Conservation (phyloP, 2,113 vertebrate genomes). For the Cololabis saira region DNA sequence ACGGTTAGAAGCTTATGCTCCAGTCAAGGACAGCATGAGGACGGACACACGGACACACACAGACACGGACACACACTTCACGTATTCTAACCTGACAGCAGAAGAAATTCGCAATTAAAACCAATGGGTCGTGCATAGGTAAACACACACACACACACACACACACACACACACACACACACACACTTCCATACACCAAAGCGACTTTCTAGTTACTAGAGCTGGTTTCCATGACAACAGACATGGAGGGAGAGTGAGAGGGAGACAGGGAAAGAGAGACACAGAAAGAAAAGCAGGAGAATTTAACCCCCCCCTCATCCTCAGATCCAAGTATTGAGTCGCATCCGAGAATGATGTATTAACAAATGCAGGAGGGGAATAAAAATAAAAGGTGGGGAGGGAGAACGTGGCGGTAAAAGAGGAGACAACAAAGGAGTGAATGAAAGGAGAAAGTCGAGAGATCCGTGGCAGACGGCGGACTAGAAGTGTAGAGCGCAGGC, state of each 20-base stretch:
- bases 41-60: slow-evolving; percentile 9
- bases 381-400: slow-evolving; percentile 29
- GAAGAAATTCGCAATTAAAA: slow-evolving; percentile 42
- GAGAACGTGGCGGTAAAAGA: slow-evolving; percentile 29
- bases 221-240: slow-evolving; percentile 84
- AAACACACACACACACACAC: slow-evolving; percentile 37
- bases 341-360: slow-evolving; percentile 51
- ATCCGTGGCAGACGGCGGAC: not conserved
- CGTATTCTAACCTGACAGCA: slow-evolving; percentile 40
- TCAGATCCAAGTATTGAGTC: slow-evolving; percentile 54
- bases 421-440: slow-evolving; percentile 46
- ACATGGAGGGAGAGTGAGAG: slow-evolving; percentile 50
- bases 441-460: slow-evolving; percentile 10
- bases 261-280: slow-evolving; percentile 14
- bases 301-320: slow-evolving; percentile 34
- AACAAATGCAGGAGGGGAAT: slow-evolving; percentile 34
- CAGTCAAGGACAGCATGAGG: slow-evolving; percentile 49
- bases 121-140: slow-evolving; percentile 55
- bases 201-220: slow-evolving; percentile 75
- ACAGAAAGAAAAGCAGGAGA: slow-evolving; percentile 8
- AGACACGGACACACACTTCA: not conserved
- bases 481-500: slow-evolving; percentile 1
- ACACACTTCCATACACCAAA: slow-evolving; percentile 21
- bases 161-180: slow-evolving; percentile 12
- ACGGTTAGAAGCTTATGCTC: slow-evolving; percentile 1